Evolutionary conservation across 2,888 invertebrate genomes (phyloP), one percentile per base, ranked within the genome.

Genomic region (Cryptosula pallasiana): DNA sequence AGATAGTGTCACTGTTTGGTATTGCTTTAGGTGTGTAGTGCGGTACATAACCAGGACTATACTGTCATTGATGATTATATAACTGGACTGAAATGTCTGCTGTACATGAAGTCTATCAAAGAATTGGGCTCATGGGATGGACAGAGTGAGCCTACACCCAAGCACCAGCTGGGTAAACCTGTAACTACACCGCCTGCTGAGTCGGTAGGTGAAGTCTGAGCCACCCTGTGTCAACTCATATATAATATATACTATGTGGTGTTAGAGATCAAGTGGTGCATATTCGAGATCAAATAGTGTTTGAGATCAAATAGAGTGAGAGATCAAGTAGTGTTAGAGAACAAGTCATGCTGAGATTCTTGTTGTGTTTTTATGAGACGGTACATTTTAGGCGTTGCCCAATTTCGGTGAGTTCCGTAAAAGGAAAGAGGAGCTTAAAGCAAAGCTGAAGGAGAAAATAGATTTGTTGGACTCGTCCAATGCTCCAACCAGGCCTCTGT

Each of bases 1-100:
- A 13, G 45, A 20, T 13, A 45, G 45, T 20, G 45, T 13, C 45
- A 45, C 45, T 45, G 45, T 45, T 20, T 13, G 45, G 9, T 45
- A 5, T 45, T 5, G 5, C 20, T 72, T 0, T 79, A 92, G 91
- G 89, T 96, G 73, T 94, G 98, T 86, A 97, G 96, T 79, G 94
- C 98, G 0, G 90, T 99, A 27, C 98, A 99, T 85, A 99, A 99
- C 86, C 98, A 99, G 87, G 98, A 99, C 86, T 99, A 96, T 81
- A 97, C 97, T 0, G 87, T 99, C 0, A 91, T 99, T 69, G 93
- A 97, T 13, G 98, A 99, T 85, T 99, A 98, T 83, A 89, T 91
- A 72, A 92, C 91, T 0, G 95, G 95, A 0, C 87, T 98, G 16
- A 93, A 93, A 84, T 89, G 95, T 0, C 84, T 96, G 35, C 85